phyloP scores from a whole-genome alignment of 2,113 vertebrate species.

The Ia io region DNA sequence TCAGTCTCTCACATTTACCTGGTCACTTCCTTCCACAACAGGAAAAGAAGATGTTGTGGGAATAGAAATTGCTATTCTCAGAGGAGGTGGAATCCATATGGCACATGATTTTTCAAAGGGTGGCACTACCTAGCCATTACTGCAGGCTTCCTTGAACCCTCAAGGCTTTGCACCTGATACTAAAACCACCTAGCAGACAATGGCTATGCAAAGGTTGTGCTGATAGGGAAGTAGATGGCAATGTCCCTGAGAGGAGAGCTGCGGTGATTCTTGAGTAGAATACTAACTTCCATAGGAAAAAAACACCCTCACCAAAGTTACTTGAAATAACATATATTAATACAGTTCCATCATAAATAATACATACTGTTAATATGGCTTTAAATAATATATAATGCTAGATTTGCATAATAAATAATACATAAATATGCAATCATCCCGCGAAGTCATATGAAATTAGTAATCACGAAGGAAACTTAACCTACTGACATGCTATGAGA shows the following conservation, averaged over 20 bases:
- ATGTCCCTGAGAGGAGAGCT: conserved; percentile 11
- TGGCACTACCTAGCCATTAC: not conserved
- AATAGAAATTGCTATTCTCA: not conserved
- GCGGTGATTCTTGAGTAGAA: conserved; percentile 56
- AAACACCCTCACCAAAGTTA: conserved; percentile 51
- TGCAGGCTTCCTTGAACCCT: not conserved
- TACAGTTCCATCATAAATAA: conserved; percentile 80
- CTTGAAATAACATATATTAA: conserved; percentile 79
- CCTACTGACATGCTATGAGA: conserved; percentile 63
- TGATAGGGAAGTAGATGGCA: conserved; percentile 29
- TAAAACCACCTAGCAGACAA: not conserved
- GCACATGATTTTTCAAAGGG: conserved; percentile 11
- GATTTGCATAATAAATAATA: conserved; percentile 80
- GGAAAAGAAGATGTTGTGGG: not conserved
- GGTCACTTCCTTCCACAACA: not conserved
- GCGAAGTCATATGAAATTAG: conserved; percentile 79
- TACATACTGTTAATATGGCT: conserved; percentile 78
- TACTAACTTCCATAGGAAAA: conserved; percentile 66
- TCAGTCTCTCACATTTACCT: not conserved
- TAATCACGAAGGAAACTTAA: conserved; percentile 71
- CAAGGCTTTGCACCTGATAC: not conserved
- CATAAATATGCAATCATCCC: conserved; percentile 76
- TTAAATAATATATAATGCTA: conserved; percentile 81
- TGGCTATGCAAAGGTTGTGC: not conserved
- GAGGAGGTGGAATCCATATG: not conserved